A percentile compares a stretch with the other conserved stretches of the same genome.
phyloP scores from a whole-genome alignment of 2,113 vertebrate species.

The Microcebus jonahi region DNA sequence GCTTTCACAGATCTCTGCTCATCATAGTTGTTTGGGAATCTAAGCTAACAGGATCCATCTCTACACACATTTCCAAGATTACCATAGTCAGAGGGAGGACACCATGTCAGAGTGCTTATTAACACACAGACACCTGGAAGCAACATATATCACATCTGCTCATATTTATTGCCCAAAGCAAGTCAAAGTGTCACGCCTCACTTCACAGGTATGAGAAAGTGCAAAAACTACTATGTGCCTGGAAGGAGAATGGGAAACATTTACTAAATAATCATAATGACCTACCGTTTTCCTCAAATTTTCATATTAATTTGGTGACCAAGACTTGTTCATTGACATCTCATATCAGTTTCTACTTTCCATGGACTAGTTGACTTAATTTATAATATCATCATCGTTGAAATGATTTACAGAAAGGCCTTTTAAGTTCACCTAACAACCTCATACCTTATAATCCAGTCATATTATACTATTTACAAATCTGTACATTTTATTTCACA shows the following conservation, averaged over 20 bases:
- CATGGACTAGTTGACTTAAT: background rate
- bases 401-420: background rate
- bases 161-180: background rate
- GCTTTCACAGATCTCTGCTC: background rate
- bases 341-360: background rate
- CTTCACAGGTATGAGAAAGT: background rate
- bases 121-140: accelerated
- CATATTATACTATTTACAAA: background rate
- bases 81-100: background rate
- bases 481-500: background rate
- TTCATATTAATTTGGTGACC: background rate
- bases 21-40: background rate
- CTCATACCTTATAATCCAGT: background rate
- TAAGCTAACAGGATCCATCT: background rate
- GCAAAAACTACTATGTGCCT: background rate
- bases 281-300: background rate
- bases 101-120: background rate
- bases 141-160: background rate
- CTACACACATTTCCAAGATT: background rate
- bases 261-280: background rate
- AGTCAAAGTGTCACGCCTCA: background rate
- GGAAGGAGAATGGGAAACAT: background rate
- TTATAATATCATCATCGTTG: background rate
- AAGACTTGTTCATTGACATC: background rate
- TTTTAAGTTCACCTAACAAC: background rate